Evolutionary conservation across 2,113 vertebrate species (phyloP), one percentile per base, ranked within the genome.

Genomic region (Micromys minutus): DNA sequence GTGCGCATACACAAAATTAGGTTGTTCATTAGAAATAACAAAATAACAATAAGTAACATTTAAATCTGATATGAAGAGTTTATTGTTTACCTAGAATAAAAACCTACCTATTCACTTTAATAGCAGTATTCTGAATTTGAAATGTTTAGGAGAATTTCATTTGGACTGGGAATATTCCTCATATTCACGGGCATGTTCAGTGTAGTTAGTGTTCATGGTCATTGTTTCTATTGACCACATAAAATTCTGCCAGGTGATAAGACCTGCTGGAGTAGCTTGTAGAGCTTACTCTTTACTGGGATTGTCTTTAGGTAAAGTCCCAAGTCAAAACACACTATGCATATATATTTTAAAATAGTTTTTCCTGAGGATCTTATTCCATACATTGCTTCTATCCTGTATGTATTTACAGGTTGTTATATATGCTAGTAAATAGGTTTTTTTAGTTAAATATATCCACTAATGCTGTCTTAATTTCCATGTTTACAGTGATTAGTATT

Each of bases 401-500:
- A 15, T 94, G 31, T 42, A 4, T 93, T 17, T 77, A 42, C 12
- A 9, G 86, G 13, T 93, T 93, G 86, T 94, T 94, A 79, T 81
- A 12, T 50, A 47, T 34, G 36, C n/a, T 50, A 57, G 34, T 89
- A 26, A 80, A 67, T 94, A 93, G 87, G 79, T 39, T 47, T 77
- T 39, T 93, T 31, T 81, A 9, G 7, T 89, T 94, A 88, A 77
- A 89, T 75, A 61, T 59, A 59, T 86, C 22, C 2, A 67, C 77
- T 52, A 86, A 31, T 85, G 39, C 39, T 93, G 15, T 4, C 57
- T 96, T 96, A 69, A 91, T 89, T 96, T 94, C 88, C 34, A 61
- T 92, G 15, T 67, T 59, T 93, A 93, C 85, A 81, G 42, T 94
- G 17, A 79, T 72, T 95, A 93, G 13, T 87, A 59, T 96, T 94